Evolutionary conservation across 2,113 vertebrate genomes (phyloP).

Genomic region (Oncorhynchus clarkii): DNA sequence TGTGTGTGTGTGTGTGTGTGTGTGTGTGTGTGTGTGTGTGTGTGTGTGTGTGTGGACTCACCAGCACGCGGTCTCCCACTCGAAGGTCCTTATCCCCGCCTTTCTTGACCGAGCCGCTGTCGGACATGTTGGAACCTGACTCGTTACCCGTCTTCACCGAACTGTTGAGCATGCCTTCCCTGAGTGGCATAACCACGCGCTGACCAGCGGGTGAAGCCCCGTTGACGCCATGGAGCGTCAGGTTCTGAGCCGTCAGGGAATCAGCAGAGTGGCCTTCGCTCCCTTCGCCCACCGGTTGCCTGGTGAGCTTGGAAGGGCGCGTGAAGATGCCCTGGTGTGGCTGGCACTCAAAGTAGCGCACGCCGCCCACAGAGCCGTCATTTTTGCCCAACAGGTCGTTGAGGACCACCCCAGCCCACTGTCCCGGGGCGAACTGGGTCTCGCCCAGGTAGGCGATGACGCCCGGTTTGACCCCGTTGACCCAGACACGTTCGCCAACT

Average conservation of each 20-base stretch:
- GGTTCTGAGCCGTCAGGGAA: conserved; percentile 81
- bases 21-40: too few species aligned
- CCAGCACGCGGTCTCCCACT: conserved; percentile 92
- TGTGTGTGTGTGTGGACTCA: conserved; percentile 66
- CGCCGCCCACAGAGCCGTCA: conserved; percentile 91
- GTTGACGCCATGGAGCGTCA: conserved; percentile 72
- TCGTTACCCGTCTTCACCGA: conserved; percentile 92
- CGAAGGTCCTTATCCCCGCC: conserved; percentile 91
- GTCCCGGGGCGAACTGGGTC: conserved; percentile 95
- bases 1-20: too few species aligned
- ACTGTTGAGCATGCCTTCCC: conserved; percentile 92
- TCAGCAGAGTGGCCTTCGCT: conserved; percentile 85
- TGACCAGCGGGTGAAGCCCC: conserved; percentile 70
- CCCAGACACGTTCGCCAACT: conserved; percentile 94
- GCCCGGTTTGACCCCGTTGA: conserved; percentile 92
- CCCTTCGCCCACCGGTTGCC: conserved; percentile 83
- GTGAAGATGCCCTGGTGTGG: conserved; percentile 95
- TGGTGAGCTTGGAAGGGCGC: conserved; percentile 89
- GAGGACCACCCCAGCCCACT: conserved; percentile 96
- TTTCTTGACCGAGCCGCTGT: conserved; percentile 96
- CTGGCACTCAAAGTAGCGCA: conserved; percentile 97
- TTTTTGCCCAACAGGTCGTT: conserved; percentile 95
- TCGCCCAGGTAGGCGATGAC: conserved; percentile 92
- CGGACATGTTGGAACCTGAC: conserved; percentile 95
- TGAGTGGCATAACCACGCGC: conserved; percentile 81